Percentiles rank a stretch among this genome's conserved stretches.
phyloP scores from a whole-genome alignment of 1,140 invertebrate species.

The Lepidotrigona ventralis region DNA sequence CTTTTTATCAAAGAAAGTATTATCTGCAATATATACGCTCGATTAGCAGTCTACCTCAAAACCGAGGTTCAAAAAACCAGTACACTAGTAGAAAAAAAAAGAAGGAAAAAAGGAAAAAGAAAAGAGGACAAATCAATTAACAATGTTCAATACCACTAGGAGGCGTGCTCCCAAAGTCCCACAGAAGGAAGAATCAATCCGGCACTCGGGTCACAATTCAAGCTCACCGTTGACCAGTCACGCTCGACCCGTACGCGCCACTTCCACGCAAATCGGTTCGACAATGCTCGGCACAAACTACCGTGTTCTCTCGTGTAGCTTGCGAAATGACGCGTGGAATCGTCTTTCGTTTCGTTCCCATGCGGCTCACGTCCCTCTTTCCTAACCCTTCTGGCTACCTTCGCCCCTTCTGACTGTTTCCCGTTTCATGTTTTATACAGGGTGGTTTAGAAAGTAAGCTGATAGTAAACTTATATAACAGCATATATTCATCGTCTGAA shows the following conservation, averaged over 20 bases:
- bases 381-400: background rate
- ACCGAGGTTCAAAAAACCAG: too few relatives aligned
- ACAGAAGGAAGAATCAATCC: background rate
- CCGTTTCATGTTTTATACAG: background rate
- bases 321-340: conserved; percentile 22
- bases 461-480: background rate
- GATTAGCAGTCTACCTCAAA: too few relatives aligned
- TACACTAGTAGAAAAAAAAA: too few relatives aligned
- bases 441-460: background rate
- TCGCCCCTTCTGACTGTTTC: background rate
- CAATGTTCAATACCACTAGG: background rate
- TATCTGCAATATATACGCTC: too few relatives aligned
- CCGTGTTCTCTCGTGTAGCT: background rate
- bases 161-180: background rate
- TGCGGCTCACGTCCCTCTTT: background rate
- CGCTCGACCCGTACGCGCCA: background rate
- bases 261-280: background rate
- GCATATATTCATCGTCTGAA: too few relatives aligned
- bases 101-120: too few relatives aligned
- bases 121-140: background rate
- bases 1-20: too few relatives aligned
- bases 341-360: background rate
- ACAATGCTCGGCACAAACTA: background rate
- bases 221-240: background rate
- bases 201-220: background rate